Evolutionary conservation across 2,888 invertebrate genomes (phyloP).

Genomic region (Torymus texanus): DNA sequence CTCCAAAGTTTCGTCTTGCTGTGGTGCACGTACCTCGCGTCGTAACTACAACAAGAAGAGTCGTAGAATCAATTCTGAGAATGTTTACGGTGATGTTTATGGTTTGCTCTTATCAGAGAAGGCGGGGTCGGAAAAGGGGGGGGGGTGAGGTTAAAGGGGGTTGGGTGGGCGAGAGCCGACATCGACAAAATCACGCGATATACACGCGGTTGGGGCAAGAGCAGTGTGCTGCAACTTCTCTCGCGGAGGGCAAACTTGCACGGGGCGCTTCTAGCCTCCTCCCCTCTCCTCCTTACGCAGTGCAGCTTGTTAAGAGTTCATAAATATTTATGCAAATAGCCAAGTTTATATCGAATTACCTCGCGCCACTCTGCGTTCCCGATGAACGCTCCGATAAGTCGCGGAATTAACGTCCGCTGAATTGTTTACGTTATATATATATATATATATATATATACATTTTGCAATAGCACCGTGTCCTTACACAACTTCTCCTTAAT

Average conservation of each 20-base stretch:
- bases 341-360: conserved; percentile 26
- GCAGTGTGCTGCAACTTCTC: too few species aligned
- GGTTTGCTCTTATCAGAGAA: conserved; percentile 9
- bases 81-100: conserved; percentile 34
- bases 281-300: too few species aligned
- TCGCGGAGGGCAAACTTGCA: background rate
- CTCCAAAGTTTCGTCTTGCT: conserved; percentile 80
- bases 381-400: conserved; percentile 4
- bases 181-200: background rate
- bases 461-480: too few species aligned
- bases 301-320: conserved; percentile 23
- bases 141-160: background rate
- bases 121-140: background rate
- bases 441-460: too few species aligned
- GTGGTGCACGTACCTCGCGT: conserved; percentile 78
- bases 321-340: conserved; percentile 38
- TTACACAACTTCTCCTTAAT: too few species aligned
- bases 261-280: too few species aligned
- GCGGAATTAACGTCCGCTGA: background rate
- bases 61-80: conserved; percentile 33
- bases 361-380: background rate
- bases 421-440: conserved; percentile 4
- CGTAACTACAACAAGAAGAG: conserved; percentile 76
- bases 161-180: background rate
- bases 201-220: too few species aligned